A percentile compares a stretch with the other conserved stretches of the same genome.
Evolutionary conservation across 2,113 vertebrate species (phyloP).

Genomic region (Variabilichromis moorii): DNA sequence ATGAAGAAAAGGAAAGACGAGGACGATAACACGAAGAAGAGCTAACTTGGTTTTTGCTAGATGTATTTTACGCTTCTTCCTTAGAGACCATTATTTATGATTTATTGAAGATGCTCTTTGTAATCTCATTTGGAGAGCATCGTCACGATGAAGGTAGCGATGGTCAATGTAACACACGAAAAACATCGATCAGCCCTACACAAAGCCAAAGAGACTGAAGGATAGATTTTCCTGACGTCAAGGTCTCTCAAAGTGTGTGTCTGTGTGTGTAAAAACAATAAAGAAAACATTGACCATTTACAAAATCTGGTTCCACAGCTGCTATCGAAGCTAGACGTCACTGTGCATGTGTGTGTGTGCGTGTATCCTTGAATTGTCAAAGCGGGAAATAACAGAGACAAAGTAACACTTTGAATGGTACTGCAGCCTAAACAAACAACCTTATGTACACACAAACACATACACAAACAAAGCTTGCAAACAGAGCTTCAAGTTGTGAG

Average conservation of each 20-base stretch:
- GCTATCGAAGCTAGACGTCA: neutral
- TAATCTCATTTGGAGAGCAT: neutral
- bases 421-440: slow-evolving; percentile 31
- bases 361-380: slow-evolving; percentile 17
- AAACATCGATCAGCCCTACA: neutral
- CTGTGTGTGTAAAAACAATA: neutral
- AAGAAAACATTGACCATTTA: neutral
- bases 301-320: neutral
- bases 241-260: neutral
- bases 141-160: neutral
- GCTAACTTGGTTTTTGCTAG: neutral
- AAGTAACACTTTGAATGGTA: slow-evolving; percentile 31
- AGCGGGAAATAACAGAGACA: slow-evolving; percentile 53
- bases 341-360: neutral
- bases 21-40: neutral
- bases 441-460: slow-evolving; percentile 10
- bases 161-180: neutral
- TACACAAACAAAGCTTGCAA: neutral
- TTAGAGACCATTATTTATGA: neutral
- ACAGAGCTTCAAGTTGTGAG: neutral
- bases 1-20: neutral
- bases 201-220: neutral
- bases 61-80: neutral
- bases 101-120: neutral
- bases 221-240: neutral